phyloP scores from a whole-genome alignment of 2,797 vertebrate species.

The Coregonus suidteri region DNA sequence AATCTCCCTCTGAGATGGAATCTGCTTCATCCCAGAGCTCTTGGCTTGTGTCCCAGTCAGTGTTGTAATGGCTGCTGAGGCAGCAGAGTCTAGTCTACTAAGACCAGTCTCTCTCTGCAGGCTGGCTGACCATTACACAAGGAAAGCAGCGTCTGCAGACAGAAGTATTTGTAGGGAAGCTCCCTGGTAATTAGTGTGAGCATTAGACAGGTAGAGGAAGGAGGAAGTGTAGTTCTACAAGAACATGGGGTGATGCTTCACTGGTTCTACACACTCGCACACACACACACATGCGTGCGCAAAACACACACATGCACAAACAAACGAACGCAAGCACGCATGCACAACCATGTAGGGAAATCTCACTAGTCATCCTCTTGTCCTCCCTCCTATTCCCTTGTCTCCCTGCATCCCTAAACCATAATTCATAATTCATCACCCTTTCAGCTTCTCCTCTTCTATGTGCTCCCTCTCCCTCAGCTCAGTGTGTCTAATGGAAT shows the following conservation, averaged over 20 bases:
- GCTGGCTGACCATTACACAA: not conserved
- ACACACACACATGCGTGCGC: not conserved
- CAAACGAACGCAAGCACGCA: not conserved
- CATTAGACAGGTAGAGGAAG: not conserved
- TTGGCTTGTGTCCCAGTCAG: constrained; percentile 21
- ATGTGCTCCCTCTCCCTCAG: not conserved
- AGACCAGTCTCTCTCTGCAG: not conserved
- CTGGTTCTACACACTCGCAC: not conserved
- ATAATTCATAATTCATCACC: not conserved
- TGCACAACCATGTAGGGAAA: not conserved
- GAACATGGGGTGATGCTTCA: not conserved
- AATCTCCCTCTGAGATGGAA: constrained; percentile 31
- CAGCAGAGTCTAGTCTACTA: constrained; percentile 13
- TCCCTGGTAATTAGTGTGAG: not conserved
- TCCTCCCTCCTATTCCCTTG: not conserved
- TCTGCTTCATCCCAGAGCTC: constrained; percentile 20
- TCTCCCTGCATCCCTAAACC: not conserved
- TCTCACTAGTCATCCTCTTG: not conserved
- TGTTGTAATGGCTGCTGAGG: constrained; percentile 34
- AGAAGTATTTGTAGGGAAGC: not conserved
- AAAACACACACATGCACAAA: not conserved
- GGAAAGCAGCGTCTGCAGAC: not conserved
- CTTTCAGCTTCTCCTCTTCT: not conserved
- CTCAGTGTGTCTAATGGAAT: constrained; percentile 17
- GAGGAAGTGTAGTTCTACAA: not conserved